Evolutionary conservation across 1,140 invertebrate species (phyloP), one percentile per base, ranked within the genome.

Genomic region (Ptiloglossa arizonensis): DNA sequence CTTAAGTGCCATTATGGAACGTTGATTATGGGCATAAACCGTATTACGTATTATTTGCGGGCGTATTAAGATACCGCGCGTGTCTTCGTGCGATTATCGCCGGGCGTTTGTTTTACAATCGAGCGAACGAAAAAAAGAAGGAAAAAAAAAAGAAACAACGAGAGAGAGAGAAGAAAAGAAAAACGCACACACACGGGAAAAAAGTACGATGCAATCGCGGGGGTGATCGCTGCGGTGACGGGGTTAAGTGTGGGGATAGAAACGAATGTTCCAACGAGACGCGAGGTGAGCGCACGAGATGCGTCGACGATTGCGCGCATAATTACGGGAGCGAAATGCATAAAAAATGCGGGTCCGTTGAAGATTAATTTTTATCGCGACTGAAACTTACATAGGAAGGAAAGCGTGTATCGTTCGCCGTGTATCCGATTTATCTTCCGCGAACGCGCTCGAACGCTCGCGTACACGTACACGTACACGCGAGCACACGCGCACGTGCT

Each of bases 1-100:
- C 88, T 89, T 90, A 87, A 85, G 85, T 85, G 80, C 82, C 82
- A 88, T 89, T 88, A 89, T 79, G 87, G 85, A 85, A 81, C 81
- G 78, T 88, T 88, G 80, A 88, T 88, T 88, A 88, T 87, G 82
- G 81, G 82, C 79, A 86, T 87, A 88, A 87, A 88, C 79, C 83
- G 82, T 68, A 85, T 85, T 82, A 85, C 71, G 76, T 85, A 85
- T 76, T 76, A 76, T 86, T 85, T 74, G 72, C 63, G 59, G 57
- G 52, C 80, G 60, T 60, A 74, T 80, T 81, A 82, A 87, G 85
- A 81, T 83, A 86, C 60, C 66, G 57, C 72, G 80, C 78, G 57
- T 84, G 83, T 84, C 82, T 82, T 80, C 70, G 60, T 56, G 62
- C 59, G 73, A 84, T 84, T 86, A 87, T 66, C 70, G 56, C 52